phyloP scores from a whole-genome alignment of 2,888 invertebrate genomes.

The Cyrtodaria siliqua region DNA sequence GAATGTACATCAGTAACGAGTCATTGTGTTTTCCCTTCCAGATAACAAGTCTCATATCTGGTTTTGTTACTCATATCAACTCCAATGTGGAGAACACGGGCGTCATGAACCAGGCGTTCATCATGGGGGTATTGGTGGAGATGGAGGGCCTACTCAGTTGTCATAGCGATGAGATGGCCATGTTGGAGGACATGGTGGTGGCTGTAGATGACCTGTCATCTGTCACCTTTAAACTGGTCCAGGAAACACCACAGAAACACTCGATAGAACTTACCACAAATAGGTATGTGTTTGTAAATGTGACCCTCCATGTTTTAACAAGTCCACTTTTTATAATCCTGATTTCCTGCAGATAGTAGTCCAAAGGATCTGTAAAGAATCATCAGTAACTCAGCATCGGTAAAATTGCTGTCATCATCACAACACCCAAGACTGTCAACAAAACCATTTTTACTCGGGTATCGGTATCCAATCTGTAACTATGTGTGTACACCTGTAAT shows the following conservation, averaged over 20 bases:
- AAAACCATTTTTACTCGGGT: no score
- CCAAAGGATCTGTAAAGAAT: no score
- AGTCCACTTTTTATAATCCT: no score
- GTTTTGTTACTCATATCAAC: slow-evolving; percentile 94
- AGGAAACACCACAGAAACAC: slow-evolving; percentile 48
- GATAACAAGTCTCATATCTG: slow-evolving; percentile 93
- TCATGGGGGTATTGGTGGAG: slow-evolving; percentile 93
- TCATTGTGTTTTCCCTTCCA: no score
- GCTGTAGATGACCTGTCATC: slow-evolving; percentile 95
- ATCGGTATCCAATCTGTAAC: no score
- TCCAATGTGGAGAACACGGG: slow-evolving; percentile 92
- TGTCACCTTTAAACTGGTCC: slow-evolving; percentile 90
- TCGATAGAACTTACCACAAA: slow-evolving; percentile 46
- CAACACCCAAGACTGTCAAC: no score
- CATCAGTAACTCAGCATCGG: no score
- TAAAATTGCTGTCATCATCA: no score
- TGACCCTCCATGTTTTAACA: no score
- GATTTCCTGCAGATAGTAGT: no score
- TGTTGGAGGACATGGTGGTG: slow-evolving; percentile 98
- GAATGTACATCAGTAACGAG: no score
- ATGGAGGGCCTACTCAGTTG: slow-evolving; percentile 96
- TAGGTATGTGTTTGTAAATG: slow-evolving; percentile 31
- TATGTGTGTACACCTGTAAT: no score
- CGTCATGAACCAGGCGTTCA: slow-evolving; percentile 91
- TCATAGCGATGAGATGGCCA: slow-evolving; percentile 93